Conservation (phyloP, 2,888 invertebrate species). For the Pachycephus smyrnensis region DNA sequence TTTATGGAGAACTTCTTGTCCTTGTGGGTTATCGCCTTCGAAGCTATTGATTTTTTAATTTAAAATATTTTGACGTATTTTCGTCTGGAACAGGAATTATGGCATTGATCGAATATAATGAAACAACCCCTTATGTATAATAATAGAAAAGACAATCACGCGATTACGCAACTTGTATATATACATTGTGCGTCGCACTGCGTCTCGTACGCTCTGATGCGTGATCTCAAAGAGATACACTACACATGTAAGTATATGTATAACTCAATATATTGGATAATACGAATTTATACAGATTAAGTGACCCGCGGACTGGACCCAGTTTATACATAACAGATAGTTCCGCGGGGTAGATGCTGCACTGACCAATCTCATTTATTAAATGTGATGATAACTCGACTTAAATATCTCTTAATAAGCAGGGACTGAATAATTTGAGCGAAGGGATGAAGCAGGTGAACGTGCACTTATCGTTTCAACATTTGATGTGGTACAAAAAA, state of each 20-base stretch:
- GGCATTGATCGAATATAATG: neutral
- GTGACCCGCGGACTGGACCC: constrained; percentile 24
- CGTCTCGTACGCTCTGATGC: neutral
- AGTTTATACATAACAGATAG: constrained; percentile 25
- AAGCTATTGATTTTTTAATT: neutral
- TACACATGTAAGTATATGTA: neutral
- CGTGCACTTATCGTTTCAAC: neutral
- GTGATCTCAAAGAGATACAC: neutral
- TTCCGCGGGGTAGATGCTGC: constrained; percentile 19
- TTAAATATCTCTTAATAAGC: neutral
- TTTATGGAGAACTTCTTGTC: neutral
- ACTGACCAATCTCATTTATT: constrained; percentile 14
- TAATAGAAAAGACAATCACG: neutral
- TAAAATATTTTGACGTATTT: neutral
- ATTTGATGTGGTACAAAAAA: neutral
- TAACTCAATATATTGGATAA: constrained; percentile 1
- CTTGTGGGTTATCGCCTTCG: neutral
- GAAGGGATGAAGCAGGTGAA: neutral
- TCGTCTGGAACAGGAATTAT: neutral
- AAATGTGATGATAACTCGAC: neutral
- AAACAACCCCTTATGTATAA: neutral
- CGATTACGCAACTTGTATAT: neutral
- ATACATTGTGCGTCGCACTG: neutral
- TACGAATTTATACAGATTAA: constrained; percentile 25
- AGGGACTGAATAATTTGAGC: neutral